Evolutionary conservation across 2,888 invertebrate genomes (phyloP), one percentile per base, ranked within the genome.

Genomic region (Chrysodeixis includens): DNA sequence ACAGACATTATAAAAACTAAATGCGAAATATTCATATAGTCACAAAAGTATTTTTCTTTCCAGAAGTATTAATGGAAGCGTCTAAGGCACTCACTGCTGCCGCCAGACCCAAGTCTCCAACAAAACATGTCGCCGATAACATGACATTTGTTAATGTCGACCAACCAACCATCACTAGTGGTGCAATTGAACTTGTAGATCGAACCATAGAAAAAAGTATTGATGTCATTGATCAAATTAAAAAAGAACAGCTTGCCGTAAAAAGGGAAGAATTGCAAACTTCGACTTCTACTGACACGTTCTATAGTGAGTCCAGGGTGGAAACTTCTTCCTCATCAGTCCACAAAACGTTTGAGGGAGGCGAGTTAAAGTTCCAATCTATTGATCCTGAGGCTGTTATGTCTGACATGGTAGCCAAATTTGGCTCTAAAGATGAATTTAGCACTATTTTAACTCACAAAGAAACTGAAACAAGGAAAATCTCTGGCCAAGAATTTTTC

Each of bases 181-280:
- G 96, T 69, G 95, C 95, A 30, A 95, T 93, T 76, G 96, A 96
- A 82, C 86, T 95, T 32, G 96, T 96, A 12, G 95, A 96, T 81
- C 88, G 94, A 44, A 92, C 93, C 0, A 91, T 95, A 18, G 93
- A 94, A 83, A 94, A 92, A 69, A 94, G 94, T 60, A 90, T 93
- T 46, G 89, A 90, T 55, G 92, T 93, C 0, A 91, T 92, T 51
- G 92, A 92, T 72, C 92, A 95, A 87, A 93, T 93, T 32, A 92
- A 93, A 67, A 88, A 91, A 79, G 93, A 95, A 86, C 90, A 93
- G 68, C 82, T 91, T 26, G 94, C 93, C 9, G 91, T 91, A 1
- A 88, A 94, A 88, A 87, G 92, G 87, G 95, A 94, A 86, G 94
- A 93, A 68, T 69, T 91, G 74, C 90, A 93, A 66, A 93, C 91